phyloP scores from a whole-genome alignment of 2,888 invertebrate species.

The Campoplex nolae region DNA sequence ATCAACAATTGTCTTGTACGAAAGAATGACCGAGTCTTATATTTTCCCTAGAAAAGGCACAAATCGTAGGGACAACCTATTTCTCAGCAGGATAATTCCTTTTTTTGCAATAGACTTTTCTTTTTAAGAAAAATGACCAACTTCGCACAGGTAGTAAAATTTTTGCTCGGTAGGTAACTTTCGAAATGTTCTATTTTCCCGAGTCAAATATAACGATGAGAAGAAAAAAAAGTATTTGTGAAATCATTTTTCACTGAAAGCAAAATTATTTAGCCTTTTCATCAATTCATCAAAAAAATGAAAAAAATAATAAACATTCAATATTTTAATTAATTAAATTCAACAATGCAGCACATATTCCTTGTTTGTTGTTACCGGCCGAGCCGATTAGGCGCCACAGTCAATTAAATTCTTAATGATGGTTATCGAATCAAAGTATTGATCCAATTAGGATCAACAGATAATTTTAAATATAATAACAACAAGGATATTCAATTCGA shows the following conservation, averaged over 20 bases:
- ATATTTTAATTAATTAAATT: background rate
- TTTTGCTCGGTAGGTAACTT: background rate
- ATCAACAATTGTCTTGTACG: slow-evolving; percentile 48
- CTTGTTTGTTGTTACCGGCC: background rate
- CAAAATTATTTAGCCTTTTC: background rate
- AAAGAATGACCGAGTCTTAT: background rate
- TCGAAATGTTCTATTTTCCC: background rate
- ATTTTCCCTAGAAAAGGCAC: slow-evolving; percentile 24
- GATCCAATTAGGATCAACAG: too few species aligned
- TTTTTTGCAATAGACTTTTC: slow-evolving; percentile 14
- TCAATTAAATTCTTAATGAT: background rate
- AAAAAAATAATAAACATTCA: background rate
- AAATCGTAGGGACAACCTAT: slow-evolving; percentile 10
- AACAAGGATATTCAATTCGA: too few species aligned
- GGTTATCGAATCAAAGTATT: too few species aligned
- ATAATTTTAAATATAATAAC: too few species aligned
- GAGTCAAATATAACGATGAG: background rate
- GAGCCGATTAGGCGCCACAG: background rate
- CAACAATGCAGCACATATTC: background rate
- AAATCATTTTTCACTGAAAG: background rate
- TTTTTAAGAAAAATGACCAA: background rate
- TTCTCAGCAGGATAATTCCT: slow-evolving; percentile 15
- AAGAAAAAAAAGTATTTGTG: background rate
- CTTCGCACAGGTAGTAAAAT: background rate
- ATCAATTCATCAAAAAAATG: background rate